Evolutionary conservation across 2,113 vertebrate genomes (phyloP), one percentile per base, ranked within the genome.

Genomic region (Ranitomeya imitator): DNA sequence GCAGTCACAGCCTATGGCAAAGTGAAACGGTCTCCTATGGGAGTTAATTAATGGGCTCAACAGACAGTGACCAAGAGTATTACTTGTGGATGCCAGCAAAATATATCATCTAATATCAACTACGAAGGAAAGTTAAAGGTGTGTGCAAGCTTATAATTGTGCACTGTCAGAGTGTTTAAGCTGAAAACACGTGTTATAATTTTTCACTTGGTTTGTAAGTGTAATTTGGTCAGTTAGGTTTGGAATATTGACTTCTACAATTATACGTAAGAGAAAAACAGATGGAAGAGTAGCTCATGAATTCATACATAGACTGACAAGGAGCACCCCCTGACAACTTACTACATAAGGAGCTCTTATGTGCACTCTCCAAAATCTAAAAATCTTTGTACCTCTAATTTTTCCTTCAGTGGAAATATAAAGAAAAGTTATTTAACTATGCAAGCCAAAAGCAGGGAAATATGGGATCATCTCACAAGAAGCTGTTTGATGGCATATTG

Each of bases 61-160:
- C 86, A 87, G 86, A 87, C 86, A 87, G 79, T 87, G 86, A 87
- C 86, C 86, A 87, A 82, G 19, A 73, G 6, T 78, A 65, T 74
- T 65, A 51, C 77, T 71, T 52, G 6, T 81, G 65, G 23, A 82
- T 87, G 86, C 78, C 51, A 87, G 65, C 63, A 87, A 87, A 82
- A 79, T 82, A 18, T 55, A 81, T 60, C 26, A 59, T 57, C 78
- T 80, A 80, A 87, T 37, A 87, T 45, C n/a, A 74, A 80, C 16
- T 52, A 71, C 73, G 11, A 5, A 45, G 65, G 55, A 57, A 87
- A 57, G 63, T 54, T 81, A 37, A 31, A 87, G 55, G 65, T 61
- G 31, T 67, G n/a, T 55, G 51, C 16, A 77, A 78, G 73, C 45
- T 63, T 78, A 60, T 37, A 61, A 61, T 51, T 65, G 37, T 83